These are phyloP conservation scores for Syngnathoides biaculeatus DNA, from an alignment of 2,113 vertebrate genomes.

Conservation along the genomic window DNA sequence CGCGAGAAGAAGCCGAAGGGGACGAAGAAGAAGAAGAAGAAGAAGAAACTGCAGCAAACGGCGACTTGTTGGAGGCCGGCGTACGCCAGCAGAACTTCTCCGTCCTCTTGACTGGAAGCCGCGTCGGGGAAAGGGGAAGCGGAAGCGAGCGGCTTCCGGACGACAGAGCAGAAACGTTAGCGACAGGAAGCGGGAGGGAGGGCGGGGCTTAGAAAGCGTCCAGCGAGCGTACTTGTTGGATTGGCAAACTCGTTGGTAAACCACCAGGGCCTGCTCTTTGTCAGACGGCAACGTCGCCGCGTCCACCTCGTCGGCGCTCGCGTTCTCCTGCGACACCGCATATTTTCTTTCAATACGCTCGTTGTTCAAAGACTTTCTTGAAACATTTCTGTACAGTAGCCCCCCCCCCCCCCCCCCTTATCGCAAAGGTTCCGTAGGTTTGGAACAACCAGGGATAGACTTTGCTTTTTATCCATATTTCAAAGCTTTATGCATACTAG, in stretches of 20 bases:
- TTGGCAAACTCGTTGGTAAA: slow-evolving; percentile 80
- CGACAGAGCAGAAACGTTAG: neutral
- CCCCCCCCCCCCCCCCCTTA: no score
- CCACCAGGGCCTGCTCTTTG: slow-evolving; percentile 73
- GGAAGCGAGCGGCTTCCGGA: neutral
- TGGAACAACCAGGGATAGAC: no score
- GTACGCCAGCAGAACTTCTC: slow-evolving; percentile 90
- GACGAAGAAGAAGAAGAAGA: neutral
- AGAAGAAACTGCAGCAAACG: neutral
- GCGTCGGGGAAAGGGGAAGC: neutral
- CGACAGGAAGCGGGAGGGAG: no score
- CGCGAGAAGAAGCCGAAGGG: neutral
- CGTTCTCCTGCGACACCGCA: neutral
- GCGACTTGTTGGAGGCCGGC: slow-evolving; percentile 89
- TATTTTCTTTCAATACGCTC: no score
- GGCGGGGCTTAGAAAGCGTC: neutral
- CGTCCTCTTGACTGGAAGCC: slow-evolving; percentile 79
- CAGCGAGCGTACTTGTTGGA: slow-evolving; percentile 78
- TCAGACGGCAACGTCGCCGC: slow-evolving; percentile 73
- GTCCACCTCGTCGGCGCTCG: slow-evolving; percentile 6
- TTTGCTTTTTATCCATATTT: no score
- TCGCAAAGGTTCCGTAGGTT: no score
- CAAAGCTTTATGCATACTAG: no score
- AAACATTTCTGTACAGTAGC: no score
- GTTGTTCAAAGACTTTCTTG: no score